A percentile compares a stretch with the other conserved stretches of the same genome.
phyloP scores from a whole-genome alignment of 1,140 invertebrate species.

The Andrena cerasifolii region DNA sequence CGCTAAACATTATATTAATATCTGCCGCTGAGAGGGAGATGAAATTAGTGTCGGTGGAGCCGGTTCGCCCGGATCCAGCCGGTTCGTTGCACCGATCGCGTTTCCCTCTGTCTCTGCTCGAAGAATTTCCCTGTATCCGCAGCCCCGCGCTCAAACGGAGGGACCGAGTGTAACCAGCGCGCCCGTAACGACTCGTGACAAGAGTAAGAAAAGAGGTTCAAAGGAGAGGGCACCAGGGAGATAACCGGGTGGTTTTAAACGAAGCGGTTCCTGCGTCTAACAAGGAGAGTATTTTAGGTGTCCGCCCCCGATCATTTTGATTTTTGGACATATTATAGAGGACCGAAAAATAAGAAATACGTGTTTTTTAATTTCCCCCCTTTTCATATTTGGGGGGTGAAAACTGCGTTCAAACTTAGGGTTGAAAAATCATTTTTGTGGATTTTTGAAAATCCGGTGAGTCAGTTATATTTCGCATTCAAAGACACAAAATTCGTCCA shows the following conservation, averaged over 20 bases:
- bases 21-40: not conserved
- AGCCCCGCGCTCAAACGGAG: constrained; percentile 21
- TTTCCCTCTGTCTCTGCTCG: constrained; percentile 8
- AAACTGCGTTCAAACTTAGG: no score
- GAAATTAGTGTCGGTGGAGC: not conserved
- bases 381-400: no score
- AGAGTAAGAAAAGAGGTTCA: constrained; percentile 52
- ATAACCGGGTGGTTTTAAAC: constrained; percentile 52
- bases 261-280: constrained; percentile 35
- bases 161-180: constrained; percentile 40
- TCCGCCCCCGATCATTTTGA: no score
- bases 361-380: no score
- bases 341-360: no score
- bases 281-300: no score
- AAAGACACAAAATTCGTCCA: no score
- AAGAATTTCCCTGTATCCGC: constrained; percentile 45
- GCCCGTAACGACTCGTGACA: constrained; percentile 53
- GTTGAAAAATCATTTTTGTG: no score
- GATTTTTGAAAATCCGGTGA: no score
- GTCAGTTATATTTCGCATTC: no score
- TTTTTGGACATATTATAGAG: no score
- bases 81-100: constrained; percentile 35
- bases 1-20: constrained; percentile 1
- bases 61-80: not conserved
- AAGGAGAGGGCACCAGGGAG: constrained; percentile 49